Percentiles rank a stretch among this genome's conserved stretches.
These are phyloP conservation scores for Drosophila paulistorum DNA, from an alignment of 1,140 invertebrate species.

Conservation along the genomic window DNA sequence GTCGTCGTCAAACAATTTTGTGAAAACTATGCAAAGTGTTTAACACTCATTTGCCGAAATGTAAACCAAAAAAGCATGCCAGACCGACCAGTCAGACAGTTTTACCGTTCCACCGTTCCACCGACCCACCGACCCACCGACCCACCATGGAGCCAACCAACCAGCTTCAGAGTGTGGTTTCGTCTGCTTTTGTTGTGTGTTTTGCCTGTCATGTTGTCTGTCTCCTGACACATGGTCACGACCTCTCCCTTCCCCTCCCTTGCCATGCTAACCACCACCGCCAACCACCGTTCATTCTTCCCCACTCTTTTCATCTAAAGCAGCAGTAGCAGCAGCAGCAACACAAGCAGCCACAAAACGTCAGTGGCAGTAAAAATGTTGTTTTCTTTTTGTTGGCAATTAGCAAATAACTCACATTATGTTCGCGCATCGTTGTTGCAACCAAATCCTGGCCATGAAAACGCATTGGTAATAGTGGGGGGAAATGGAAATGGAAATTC, in stretches of 20 bases:
- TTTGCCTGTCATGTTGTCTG: slow-evolving; percentile 48
- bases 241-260: background rate
- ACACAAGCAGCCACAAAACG: slow-evolving; percentile 11
- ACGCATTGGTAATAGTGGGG: slow-evolving; percentile 11
- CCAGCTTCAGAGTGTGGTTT: slow-evolving; percentile 34
- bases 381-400: slow-evolving; percentile 52
- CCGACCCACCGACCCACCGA: background rate
- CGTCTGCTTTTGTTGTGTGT: slow-evolving; percentile 22
- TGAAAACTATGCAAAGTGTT: slow-evolving; percentile 47
- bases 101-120: too few relatives aligned
- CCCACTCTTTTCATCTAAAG: background rate
- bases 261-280: background rate
- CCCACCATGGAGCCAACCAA: background rate
- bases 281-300: background rate
- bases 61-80: slow-evolving; percentile 40
- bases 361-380: slow-evolving; percentile 37
- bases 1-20: slow-evolving; percentile 8
- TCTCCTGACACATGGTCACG: slow-evolving; percentile 15
- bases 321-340: background rate
- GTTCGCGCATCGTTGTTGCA: slow-evolving; percentile 39
- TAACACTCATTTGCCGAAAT: slow-evolving; percentile 54
- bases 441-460: slow-evolving; percentile 47
- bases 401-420: slow-evolving; percentile 69
- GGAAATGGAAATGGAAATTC: slow-evolving; percentile 1
- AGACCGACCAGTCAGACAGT: slow-evolving; percentile 1